These are phyloP conservation scores for Xiphophorus couchianus DNA, from an alignment of 2,113 vertebrate genomes.

Conservation along the genomic window DNA sequence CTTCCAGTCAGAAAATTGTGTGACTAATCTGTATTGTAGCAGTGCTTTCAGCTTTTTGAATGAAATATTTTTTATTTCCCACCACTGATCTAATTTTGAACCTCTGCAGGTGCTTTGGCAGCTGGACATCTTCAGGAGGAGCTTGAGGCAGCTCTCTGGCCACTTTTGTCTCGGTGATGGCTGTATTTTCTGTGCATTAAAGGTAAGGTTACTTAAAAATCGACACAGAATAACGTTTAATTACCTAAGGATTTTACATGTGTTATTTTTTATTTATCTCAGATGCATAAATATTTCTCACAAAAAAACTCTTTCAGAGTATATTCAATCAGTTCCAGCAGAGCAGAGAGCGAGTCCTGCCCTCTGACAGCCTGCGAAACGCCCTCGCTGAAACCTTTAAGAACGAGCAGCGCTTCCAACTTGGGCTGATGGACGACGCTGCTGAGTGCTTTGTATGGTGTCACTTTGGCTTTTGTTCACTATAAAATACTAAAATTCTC, in stretches of 20 bases:
- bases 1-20: not conserved
- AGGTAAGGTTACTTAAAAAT: conserved; percentile 71
- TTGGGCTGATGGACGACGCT: conserved; percentile 97
- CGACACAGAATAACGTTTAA: not conserved
- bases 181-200: conserved; percentile 98
- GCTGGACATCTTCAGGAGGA: conserved; percentile 95
- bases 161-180: conserved; percentile 95
- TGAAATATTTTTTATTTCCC: not conserved
- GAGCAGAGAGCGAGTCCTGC: conserved; percentile 93
- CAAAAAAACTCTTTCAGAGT: conserved; percentile 76
- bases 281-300: not conserved
- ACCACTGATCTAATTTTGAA: not conserved
- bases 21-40: not conserved
- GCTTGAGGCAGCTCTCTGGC: conserved; percentile 92
- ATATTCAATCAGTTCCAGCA: conserved; percentile 97
- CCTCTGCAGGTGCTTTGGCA: conserved; percentile 93
- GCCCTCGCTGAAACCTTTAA: conserved; percentile 96
- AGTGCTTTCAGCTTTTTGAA: not conserved
- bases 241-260: not conserved
- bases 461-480: conserved; percentile 25
- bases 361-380: conserved; percentile 92
- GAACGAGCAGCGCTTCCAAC: conserved; percentile 97
- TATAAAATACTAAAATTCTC: conserved; percentile 6
- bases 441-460: conserved; percentile 96
- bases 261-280: not conserved